Percentiles rank a stretch among this genome's conserved stretches.
Evolutionary conservation across 2,888 invertebrate species (phyloP).

Genomic region (Galeopsomyia nigrocyanea): DNA sequence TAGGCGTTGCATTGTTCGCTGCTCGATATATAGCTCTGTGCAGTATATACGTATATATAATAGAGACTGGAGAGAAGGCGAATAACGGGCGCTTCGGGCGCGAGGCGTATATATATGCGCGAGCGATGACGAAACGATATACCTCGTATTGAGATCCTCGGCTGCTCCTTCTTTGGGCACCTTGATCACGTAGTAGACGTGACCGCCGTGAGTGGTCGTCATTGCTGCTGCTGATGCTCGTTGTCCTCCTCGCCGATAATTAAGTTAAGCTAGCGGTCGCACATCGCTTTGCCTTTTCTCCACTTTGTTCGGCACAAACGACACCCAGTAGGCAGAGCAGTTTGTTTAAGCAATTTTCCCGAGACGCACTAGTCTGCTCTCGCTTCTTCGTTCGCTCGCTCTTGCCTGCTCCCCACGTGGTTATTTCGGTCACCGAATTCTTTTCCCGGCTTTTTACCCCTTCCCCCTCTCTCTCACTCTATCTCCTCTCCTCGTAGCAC

Average conservation of each 20-base stretch:
- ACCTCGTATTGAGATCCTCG: constrained; percentile 64
- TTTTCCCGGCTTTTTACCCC: constrained; percentile 31
- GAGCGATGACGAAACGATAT: constrained; percentile 45
- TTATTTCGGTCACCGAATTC: constrained; percentile 49
- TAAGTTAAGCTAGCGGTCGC: too few species aligned
- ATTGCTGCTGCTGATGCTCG: constrained; percentile 54
- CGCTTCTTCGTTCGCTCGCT: neutral
- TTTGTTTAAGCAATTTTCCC: too few species aligned
- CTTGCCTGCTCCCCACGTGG: constrained; percentile 22
- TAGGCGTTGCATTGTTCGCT: neutral
- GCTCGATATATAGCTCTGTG: too few species aligned
- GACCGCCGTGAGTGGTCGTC: constrained; percentile 76
- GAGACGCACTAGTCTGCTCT: too few species aligned
- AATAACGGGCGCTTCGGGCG: too few species aligned
- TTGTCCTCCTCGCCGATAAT: too few species aligned
- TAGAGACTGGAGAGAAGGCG: neutral
- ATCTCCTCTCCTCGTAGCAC: neutral
- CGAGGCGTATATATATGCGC: neutral
- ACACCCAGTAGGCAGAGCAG: too few species aligned
- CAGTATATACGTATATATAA: neutral
- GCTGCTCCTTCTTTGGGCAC: constrained; percentile 70
- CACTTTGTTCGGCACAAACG: too few species aligned
- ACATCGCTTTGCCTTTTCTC: too few species aligned
- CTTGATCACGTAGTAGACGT: constrained; percentile 79
- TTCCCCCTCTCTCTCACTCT: neutral